Evolutionary conservation across 2,797 vertebrate species (phyloP).

Genomic region (Chiloscyllium punctatum): DNA sequence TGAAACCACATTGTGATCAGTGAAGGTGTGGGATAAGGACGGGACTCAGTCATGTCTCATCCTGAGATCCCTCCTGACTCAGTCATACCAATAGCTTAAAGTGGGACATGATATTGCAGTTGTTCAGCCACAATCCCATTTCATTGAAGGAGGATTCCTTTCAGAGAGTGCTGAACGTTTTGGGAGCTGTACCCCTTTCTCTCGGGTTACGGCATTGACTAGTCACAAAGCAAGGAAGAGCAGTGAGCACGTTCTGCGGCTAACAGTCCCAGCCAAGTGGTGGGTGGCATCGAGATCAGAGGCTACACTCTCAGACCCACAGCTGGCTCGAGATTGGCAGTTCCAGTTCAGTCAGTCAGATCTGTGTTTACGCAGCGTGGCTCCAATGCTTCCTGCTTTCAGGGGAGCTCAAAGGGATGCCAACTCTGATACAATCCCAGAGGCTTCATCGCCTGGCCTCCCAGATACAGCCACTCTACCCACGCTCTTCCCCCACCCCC

Average conservation of each 20-base stretch:
- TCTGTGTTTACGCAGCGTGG: neutral
- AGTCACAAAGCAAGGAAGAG: neutral
- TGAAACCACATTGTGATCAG: too few relatives aligned
- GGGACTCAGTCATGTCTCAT: too few relatives aligned
- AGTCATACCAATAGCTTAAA: too few relatives aligned
- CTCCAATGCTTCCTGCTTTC: neutral
- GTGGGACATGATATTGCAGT: neutral
- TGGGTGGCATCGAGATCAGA: neutral
- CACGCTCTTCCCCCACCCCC: neutral
- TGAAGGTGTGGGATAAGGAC: too few relatives aligned
- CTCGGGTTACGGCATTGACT: neutral
- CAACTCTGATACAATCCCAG: neutral
- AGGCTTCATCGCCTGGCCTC: neutral
- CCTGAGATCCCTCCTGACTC: too few relatives aligned
- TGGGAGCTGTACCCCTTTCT: neutral
- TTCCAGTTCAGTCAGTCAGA: neutral
- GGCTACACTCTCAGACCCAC: neutral
- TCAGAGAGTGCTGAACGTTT: neutral
- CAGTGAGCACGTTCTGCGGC: neutral
- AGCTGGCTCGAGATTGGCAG: neutral
- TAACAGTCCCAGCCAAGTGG: neutral
- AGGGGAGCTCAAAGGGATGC: neutral
- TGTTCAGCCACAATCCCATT: neutral
- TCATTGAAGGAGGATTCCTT: neutral
- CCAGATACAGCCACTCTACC: neutral